These are phyloP conservation scores for Lemur catta DNA, from an alignment of 2,797 vertebrate species.

Conservation along the genomic window DNA sequence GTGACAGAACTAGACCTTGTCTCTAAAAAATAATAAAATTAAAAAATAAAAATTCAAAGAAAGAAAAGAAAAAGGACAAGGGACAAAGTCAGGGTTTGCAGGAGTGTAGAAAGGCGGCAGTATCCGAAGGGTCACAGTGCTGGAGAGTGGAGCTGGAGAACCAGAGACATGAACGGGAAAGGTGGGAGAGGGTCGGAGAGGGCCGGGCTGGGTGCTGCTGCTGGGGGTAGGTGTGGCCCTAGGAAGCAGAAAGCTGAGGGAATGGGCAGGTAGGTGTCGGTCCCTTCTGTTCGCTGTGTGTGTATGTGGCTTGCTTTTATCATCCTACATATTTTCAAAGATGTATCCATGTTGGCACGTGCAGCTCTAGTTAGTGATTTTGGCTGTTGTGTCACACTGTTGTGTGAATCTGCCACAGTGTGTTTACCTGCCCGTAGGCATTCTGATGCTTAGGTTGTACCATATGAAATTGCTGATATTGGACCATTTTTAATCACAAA, in stretches of 20 bases:
- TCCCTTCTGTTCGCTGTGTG: not conserved
- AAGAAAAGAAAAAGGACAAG: no score
- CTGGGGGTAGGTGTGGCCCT: not conserved
- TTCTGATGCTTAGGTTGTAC: not conserved
- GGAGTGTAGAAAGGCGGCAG: not conserved
- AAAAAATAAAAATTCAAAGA: no score
- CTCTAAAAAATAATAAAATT: no score
- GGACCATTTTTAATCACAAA: not conserved
- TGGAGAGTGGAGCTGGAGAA: not conserved
- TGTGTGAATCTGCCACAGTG: not conserved
- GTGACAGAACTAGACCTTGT: no score
- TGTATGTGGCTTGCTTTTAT: not conserved
- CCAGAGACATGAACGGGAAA: not conserved
- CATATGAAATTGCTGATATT: not conserved
- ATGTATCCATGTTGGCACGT: not conserved
- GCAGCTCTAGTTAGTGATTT: not conserved
- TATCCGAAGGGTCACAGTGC: not conserved
- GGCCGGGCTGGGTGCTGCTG: fast-evolving
- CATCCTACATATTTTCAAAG: not conserved
- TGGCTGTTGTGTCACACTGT: not conserved
- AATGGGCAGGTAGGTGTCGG: not conserved
- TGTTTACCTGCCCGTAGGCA: not conserved
- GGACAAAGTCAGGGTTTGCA: not conserved
- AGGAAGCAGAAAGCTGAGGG: not conserved
- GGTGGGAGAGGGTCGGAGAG: not conserved